A percentile compares a stretch with the other conserved stretches of the same genome.
phyloP scores from a whole-genome alignment of 2,113 vertebrate genomes.

The Balaeniceps rex region DNA sequence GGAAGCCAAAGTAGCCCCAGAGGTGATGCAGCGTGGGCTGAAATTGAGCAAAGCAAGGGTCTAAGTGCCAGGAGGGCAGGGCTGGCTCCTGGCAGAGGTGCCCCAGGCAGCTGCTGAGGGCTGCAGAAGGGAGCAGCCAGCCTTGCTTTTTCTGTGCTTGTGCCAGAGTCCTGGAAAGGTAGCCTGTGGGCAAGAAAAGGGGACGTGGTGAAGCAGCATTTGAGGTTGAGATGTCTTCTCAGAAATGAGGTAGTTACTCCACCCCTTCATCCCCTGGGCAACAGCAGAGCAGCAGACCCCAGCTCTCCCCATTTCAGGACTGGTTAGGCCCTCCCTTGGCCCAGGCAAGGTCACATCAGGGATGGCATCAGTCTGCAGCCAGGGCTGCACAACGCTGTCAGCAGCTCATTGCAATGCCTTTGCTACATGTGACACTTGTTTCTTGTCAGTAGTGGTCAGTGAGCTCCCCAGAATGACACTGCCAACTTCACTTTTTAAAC shows the following conservation, averaged over 20 bases:
- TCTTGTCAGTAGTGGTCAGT: not conserved
- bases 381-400: not conserved
- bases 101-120: not conserved
- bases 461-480: not conserved
- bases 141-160: not conserved
- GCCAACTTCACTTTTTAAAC: not conserved
- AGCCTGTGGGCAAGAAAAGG: not conserved
- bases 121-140: not conserved
- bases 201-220: accelerated
- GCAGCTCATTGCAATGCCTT: not conserved
- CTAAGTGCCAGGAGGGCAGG: not conserved
- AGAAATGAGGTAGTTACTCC: not conserved
- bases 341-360: not conserved
- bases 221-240: not conserved
- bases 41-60: not conserved
- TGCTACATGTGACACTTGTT: accelerated
- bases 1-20: not conserved
- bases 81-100: not conserved
- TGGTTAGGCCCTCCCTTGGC: not conserved
- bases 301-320: accelerated
- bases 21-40: accelerated
- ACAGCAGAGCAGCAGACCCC: not conserved
- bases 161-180: not conserved
- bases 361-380: not conserved
- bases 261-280: not conserved